Base-by-base conservation (phyloP, 2,888 invertebrate species). In the Epirrhoe tristata region DNA sequence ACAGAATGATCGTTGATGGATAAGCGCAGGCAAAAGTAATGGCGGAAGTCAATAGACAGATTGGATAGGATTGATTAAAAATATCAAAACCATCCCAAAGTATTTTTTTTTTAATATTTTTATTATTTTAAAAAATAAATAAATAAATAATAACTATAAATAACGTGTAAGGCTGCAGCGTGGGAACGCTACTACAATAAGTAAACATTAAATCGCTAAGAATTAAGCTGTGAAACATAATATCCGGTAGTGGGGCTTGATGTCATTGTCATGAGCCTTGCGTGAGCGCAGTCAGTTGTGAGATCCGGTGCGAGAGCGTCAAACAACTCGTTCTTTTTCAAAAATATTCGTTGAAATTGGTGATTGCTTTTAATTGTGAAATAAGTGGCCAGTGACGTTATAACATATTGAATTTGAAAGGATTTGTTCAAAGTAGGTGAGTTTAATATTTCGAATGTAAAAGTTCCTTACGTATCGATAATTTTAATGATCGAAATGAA, bases 281-380 rank as follows among this genome's bases (percentile, higher is more conserved):
- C 83, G 82, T 80, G 82, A 74, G 85, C 82, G 81, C 89, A 89
- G 89, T 91, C 86, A 84, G 85, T 83, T 85, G 84, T 81, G 80
- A 86, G 86, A 81, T 85, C 84, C 86, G 86, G 85, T 82, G 85
- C 85, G 84, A 79, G 75, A 73, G 80, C 82, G 85, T 71, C 16
- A 39, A 43, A 52, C 46, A 53, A 24, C 58, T 50, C 55, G 63
- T 58, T 58, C 57, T 58, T 61, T 66, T 66, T 63, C 56, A 56
- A 79, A 77, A 67, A 71, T 66, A 39, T 66, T 58, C 64, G 66
- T 46, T 70, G 8, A 12, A 43, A n/a, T 55, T 24, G 6, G 69
- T 51, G 55, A 63, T 66, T 66, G 43, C 58, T 70, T 63, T 54
- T 66, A 66, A 34, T 69, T 58, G 70, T 77, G 70, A 72, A 73